Percentiles rank a stretch among this genome's conserved stretches.
Conservation (phyloP, 2,888 invertebrate genomes). For the Drosophila trichaetosa region DNA sequence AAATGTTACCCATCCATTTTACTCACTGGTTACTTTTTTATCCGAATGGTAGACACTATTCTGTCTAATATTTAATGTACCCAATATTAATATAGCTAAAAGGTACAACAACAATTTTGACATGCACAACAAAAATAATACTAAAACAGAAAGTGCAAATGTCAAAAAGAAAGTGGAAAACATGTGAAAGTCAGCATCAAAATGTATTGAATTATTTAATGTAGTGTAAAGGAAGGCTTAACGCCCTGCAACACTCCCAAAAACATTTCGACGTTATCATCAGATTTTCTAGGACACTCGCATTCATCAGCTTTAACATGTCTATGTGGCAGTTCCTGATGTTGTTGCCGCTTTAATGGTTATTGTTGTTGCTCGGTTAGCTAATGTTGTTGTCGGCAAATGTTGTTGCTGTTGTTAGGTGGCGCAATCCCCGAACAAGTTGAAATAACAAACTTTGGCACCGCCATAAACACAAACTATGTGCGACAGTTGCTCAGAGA, state of each 20-base stretch:
- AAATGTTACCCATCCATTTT: background rate
- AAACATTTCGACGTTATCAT: background rate
- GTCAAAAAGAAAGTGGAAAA: conserved; percentile 23
- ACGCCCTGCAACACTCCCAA: background rate
- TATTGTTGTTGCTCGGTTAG: conserved; percentile 23
- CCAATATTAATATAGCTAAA: background rate
- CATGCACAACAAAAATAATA: background rate
- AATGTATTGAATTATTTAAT: conserved; percentile 35
- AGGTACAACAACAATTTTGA: background rate
- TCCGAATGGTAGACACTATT: background rate
- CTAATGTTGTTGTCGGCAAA: conserved; percentile 11
- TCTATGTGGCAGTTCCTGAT: conserved; percentile 40
- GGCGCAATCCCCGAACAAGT: conserved; percentile 22
- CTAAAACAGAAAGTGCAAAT: conserved; percentile 29
- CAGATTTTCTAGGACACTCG: background rate
- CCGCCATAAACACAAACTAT: conserved; percentile 44
- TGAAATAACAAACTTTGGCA: conserved; percentile 40
- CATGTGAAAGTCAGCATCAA: conserved; percentile 17
- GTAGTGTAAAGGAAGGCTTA: background rate
- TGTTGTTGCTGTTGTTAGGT: conserved; percentile 19
- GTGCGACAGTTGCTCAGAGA: conserved; percentile 43
- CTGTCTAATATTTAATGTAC: background rate
- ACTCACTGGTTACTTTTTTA: background rate
- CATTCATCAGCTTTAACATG: conserved; percentile 31
- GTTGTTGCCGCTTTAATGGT: conserved; percentile 40